phyloP scores from a whole-genome alignment of 2,113 vertebrate genomes.

The Calidris pugnax region DNA sequence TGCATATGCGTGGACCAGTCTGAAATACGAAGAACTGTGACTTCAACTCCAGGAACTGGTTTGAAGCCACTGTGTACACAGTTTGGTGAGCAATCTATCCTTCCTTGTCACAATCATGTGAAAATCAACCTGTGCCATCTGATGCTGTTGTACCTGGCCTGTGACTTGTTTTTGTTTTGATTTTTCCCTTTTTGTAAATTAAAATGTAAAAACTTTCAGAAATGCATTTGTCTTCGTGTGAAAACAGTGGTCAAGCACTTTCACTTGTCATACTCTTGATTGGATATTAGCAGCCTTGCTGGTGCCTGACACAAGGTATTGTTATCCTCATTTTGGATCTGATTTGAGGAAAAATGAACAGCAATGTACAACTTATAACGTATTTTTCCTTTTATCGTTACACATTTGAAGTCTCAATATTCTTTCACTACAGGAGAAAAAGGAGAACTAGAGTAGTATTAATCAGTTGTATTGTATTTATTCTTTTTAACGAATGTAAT shows the following conservation, averaged over 20 bases:
- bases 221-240: not conserved
- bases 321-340: not conserved
- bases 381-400: not conserved
- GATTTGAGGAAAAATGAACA: not conserved
- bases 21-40: not conserved
- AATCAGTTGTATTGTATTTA: not conserved
- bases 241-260: not conserved
- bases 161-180: not conserved
- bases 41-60: not conserved
- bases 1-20: not conserved
- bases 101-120: not conserved
- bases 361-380: not conserved
- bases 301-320: not conserved
- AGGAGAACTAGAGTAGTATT: not conserved
- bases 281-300: not conserved
- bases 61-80: not conserved
- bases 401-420: not conserved
- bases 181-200: not conserved
- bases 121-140: not conserved
- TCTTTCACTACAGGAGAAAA: not conserved
- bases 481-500: constrained; percentile 13
- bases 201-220: not conserved
- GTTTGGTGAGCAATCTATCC: not conserved
- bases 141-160: not conserved
- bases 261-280: not conserved